A percentile compares a stretch with the other conserved stretches of the same genome.
These are phyloP conservation scores for Bombus haemorrhoidalis DNA, from an alignment of 1,140 invertebrate species.

Conservation along the genomic window DNA sequence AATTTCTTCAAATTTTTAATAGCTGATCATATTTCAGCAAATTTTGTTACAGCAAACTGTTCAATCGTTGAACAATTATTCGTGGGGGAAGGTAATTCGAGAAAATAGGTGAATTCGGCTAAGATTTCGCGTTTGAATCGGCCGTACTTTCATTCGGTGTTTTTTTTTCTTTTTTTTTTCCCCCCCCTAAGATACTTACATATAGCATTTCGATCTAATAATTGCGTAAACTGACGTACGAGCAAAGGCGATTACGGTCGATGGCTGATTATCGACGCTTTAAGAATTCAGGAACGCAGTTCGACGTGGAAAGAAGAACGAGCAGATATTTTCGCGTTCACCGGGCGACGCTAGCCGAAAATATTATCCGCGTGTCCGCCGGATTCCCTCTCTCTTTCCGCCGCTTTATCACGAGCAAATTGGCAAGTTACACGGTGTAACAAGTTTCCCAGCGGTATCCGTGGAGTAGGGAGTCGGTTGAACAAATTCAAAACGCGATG, in stretches of 20 bases:
- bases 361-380: conserved; percentile 24
- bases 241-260: too few relatives aligned
- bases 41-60: too few relatives aligned
- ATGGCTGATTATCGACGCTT: neutral
- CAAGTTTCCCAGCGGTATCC: conserved; percentile 16
- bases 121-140: too few relatives aligned
- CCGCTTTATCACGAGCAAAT: conserved; percentile 43
- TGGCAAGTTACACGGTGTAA: conserved; percentile 28
- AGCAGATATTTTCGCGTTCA: conserved; percentile 11
- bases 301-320: neutral
- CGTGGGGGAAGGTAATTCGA: neutral
- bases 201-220: too few relatives aligned
- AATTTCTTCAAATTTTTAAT: too few relatives aligned
- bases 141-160: too few relatives aligned
- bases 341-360: conserved; percentile 6
- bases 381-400: neutral
- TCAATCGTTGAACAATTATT: too few relatives aligned
- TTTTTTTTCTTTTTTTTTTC: too few relatives aligned
- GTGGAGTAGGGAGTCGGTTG: neutral
- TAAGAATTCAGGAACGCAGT: neutral
- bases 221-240: too few relatives aligned
- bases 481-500: conserved; percentile 38
- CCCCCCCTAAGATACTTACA: too few relatives aligned
- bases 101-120: too few relatives aligned
- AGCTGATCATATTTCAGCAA: too few relatives aligned